phyloP scores from a whole-genome alignment of 1,140 invertebrate genomes.

The Tetramorium parvispinum region DNA sequence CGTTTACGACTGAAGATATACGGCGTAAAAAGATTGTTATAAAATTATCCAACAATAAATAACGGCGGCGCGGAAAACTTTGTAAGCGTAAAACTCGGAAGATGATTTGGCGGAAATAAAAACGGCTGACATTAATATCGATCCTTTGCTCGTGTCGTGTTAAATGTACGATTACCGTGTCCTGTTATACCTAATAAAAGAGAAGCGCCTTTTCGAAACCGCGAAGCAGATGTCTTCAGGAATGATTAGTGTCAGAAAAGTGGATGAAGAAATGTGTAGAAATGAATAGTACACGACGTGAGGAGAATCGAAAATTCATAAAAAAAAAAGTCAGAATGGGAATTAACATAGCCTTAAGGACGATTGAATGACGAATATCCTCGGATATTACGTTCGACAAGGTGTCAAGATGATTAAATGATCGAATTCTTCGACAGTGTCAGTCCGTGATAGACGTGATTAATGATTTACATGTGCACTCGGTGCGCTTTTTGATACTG shows the following conservation, averaged over 20 bases:
- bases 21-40: slow-evolving; percentile 17
- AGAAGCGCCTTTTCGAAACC: not conserved
- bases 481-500: slow-evolving; percentile 31
- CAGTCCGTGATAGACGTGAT: slow-evolving; percentile 35
- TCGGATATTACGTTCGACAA: slow-evolving; percentile 34
- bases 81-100: not conserved
- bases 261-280: not conserved
- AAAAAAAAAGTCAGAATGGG: slow-evolving; percentile 22
- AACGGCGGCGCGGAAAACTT: slow-evolving; percentile 14
- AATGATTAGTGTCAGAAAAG: slow-evolving; percentile 35
- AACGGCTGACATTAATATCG: slow-evolving; percentile 17
- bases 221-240: not conserved
- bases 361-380: slow-evolving; percentile 45
- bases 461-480: slow-evolving; percentile 47
- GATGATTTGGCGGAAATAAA: slow-evolving; percentile 29
- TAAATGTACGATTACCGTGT: slow-evolving; percentile 17
- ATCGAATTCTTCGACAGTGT: slow-evolving; percentile 57
- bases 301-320: slow-evolving; percentile 16
- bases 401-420: slow-evolving; percentile 68
- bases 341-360: slow-evolving; percentile 34
- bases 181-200: slow-evolving; percentile 37
- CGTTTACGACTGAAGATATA: slow-evolving; percentile 16
- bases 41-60: slow-evolving; percentile 32
- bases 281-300: slow-evolving; percentile 12
- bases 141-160: not conserved